A percentile compares a stretch with the other conserved stretches of the same genome.
These are phyloP conservation scores for Labia minor DNA, from an alignment of 2,888 invertebrate genomes.

Conservation along the genomic window DNA sequence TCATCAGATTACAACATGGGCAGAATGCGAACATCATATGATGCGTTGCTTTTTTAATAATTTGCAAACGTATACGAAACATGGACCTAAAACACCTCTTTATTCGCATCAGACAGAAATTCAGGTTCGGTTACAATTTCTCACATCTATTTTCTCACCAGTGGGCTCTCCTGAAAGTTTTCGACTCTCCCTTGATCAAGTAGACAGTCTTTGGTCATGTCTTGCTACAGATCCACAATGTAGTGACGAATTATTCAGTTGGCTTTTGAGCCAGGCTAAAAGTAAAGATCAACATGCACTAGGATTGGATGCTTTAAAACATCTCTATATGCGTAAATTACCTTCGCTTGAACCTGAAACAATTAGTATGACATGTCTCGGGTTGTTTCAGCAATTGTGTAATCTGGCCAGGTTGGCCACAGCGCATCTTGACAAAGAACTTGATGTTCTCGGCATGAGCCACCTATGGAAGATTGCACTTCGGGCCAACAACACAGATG, in stretches of 20 bases:
- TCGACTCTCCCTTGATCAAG: constrained; percentile 73
- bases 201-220: constrained; percentile 85
- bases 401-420: constrained; percentile 73
- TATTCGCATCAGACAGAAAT: constrained; percentile 77
- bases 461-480: constrained; percentile 91
- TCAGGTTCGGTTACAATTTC: constrained; percentile 81
- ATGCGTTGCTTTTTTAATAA: constrained; percentile 86
- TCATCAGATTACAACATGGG: constrained; percentile 83
- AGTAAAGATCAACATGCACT: constrained; percentile 80
- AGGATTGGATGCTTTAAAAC: constrained; percentile 73
- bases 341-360: constrained; percentile 79
- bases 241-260: constrained; percentile 84
- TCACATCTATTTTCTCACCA: constrained; percentile 84
- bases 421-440: constrained; percentile 48
- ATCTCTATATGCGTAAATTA: constrained; percentile 78
- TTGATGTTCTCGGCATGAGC: constrained; percentile 75
- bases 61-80: constrained; percentile 58
- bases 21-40: constrained; percentile 84
- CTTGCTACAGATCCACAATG: constrained; percentile 75
- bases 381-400: constrained; percentile 82
- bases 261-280: constrained; percentile 85
- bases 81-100: constrained; percentile 34
- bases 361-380: constrained; percentile 83
- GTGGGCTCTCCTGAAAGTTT: constrained; percentile 83
- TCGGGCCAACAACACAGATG: constrained; percentile 81